Evolutionary conservation across 1,140 invertebrate genomes (phyloP), one percentile per base, ranked within the genome.

Genomic region (Riptortus pedestris): DNA sequence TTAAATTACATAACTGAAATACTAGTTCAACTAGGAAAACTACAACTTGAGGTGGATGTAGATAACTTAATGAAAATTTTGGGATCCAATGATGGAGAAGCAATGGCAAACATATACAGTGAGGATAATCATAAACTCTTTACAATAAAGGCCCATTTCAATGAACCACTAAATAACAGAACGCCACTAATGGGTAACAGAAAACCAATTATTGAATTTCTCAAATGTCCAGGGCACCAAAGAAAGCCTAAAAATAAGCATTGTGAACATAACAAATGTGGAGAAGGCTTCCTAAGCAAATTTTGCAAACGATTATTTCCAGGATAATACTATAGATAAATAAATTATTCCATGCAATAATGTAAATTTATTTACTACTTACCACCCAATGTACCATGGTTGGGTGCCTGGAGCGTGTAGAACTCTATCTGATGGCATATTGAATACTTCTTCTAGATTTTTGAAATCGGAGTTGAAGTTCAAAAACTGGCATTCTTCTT

Each of bases 381-480:
- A 91, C 91, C 91, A 95, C 65, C 91, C 91, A 64, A 95, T 84
- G 76, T 95, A 95, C 92, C 92, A 95, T 0, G 88, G 82, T 31
- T 81, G 76, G 69, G 84, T 74, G 5, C 81, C 82, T 16, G 77
- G 76, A 51, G 74, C 72, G 73, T 86, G 82, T 55, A 77, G 74
- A 0, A 84, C 82, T 70, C 90, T 79, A 43, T 77, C 78, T 31
- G 80, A 72, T 1, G 81, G 80, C 86, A 91, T 90, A 48, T 80
- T 77, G 71, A 95, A 87, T 20, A 92, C 88, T 71, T 95, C 84
- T 62, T 79, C 75, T 33, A 95, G 72, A 38, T 81, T 83, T 58
- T 82, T 80, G 69, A 95, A 86, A 72, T 92, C 83, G 18, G 91
- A 92, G 73, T 88, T 85, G 71, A 95, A 95, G 63, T 88, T 87